Evolutionary conservation across 2,888 invertebrate genomes (phyloP).

Genomic region (Ophioninae sp.): DNA sequence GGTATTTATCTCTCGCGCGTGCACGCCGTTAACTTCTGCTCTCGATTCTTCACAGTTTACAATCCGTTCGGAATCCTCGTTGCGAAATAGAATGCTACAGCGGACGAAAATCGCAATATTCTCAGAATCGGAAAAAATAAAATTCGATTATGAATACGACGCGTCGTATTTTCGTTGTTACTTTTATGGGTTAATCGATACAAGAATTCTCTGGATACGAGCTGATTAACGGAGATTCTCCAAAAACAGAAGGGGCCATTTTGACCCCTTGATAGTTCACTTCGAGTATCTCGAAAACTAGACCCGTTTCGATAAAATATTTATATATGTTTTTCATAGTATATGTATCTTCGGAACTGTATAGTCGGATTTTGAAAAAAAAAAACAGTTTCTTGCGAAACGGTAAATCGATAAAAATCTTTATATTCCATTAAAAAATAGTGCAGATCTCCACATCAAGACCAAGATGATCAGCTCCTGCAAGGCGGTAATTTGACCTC

Average conservation of each 20-base stretch:
- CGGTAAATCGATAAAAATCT: background rate
- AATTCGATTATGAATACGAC: background rate
- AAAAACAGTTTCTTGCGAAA: background rate
- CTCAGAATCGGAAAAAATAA: background rate
- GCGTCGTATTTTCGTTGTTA: background rate
- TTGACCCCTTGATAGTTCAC: background rate
- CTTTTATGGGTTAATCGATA: background rate
- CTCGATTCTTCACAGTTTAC: constrained; percentile 38
- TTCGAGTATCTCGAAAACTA: background rate
- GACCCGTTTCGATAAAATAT: too few species aligned
- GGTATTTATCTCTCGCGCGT: constrained; percentile 16
- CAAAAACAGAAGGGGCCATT: background rate
- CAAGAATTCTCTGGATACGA: too few species aligned
- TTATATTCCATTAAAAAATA: background rate
- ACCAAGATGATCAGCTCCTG: background rate
- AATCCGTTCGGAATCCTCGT: constrained; percentile 29
- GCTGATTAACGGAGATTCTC: background rate
- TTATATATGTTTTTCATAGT: background rate
- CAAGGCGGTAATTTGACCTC: constrained; percentile 26
- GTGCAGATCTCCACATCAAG: background rate
- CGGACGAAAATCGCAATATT: background rate
- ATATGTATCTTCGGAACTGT: background rate
- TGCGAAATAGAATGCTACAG: background rate
- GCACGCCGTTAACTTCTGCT: constrained; percentile 23
- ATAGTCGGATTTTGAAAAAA: background rate